Percentiles rank a stretch among this genome's conserved stretches.
Conservation (phyloP, 2,888 invertebrate species). For the Nemurella pictetii region DNA sequence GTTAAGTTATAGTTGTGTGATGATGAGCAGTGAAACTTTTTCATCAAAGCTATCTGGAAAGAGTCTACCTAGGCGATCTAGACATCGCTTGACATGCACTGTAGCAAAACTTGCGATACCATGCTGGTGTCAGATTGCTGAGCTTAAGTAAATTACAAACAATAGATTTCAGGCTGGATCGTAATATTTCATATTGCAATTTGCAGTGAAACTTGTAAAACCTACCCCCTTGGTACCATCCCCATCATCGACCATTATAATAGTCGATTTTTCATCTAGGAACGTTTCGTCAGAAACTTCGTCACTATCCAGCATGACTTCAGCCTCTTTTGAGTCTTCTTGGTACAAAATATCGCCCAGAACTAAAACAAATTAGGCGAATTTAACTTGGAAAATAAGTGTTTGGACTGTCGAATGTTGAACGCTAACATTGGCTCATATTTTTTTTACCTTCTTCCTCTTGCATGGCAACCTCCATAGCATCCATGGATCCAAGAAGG, state of each 20-base stretch:
- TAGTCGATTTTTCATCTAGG: neutral
- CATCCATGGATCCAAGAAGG: neutral
- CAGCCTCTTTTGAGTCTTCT: neutral
- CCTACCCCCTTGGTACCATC: neutral
- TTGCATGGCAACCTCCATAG: neutral
- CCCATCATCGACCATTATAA: neutral
- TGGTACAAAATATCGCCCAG: neutral
- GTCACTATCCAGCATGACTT: neutral
- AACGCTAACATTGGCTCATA: too few species aligned
- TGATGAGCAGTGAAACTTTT: neutral
- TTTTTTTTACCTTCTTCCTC: neutral
- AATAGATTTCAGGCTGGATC: too few species aligned
- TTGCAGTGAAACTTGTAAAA: neutral
- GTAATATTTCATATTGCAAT: too few species aligned
- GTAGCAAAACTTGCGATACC: neutral
- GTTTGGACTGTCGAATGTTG: too few species aligned
- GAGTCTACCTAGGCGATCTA: too few species aligned
- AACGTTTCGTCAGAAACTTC: neutral
- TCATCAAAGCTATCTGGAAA: too few species aligned
- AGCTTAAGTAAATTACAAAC: too few species aligned
- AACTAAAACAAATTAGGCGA: neutral
- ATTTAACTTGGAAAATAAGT: too few species aligned
- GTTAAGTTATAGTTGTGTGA: neutral
- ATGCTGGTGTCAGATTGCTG: too few species aligned
- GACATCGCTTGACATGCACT: too few species aligned